Conservation (phyloP, 1,140 invertebrate species). For the Trichoplusia ni region DNA sequence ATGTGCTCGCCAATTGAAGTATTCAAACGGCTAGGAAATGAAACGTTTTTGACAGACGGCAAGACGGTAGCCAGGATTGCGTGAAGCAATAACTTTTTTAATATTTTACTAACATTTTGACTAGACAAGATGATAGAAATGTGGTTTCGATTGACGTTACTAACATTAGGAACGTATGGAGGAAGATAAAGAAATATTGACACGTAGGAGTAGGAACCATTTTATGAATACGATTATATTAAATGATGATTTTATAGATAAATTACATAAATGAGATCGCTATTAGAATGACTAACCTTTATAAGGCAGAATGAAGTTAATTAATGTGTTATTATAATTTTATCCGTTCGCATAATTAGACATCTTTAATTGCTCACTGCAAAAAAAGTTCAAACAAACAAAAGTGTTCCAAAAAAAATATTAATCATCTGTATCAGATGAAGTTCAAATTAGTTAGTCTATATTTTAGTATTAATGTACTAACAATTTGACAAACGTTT, state of each 20-base stretch:
- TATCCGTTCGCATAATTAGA: conserved; percentile 29
- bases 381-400: conserved; percentile 67
- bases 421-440: conserved; percentile 79
- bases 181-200: conserved; percentile 10
- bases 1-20: conserved; percentile 21
- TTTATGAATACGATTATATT: conserved; percentile 1
- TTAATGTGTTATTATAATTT: conserved; percentile 32
- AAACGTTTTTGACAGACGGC: conserved; percentile 16
- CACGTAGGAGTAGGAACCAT: conserved; percentile 6
- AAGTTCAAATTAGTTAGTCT: conserved; percentile 70
- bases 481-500: conserved; percentile 67
- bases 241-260: conserved; percentile 3
- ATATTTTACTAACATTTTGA: conserved; percentile 36
- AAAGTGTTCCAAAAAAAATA: conserved; percentile 62
- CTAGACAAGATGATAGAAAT: conserved; percentile 21
- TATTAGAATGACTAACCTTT: conserved; percentile 18
- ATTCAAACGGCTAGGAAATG: conserved; percentile 8
- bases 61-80: conserved; percentile 29
- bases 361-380: conserved; percentile 59
- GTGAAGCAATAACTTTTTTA: conserved; percentile 39
- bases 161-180: conserved; percentile 40
- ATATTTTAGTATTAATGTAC: conserved; percentile 68
- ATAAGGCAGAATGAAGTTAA: conserved; percentile 16
- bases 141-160: conserved; percentile 41
- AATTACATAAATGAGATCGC: neutral